A percentile compares a stretch with the other conserved stretches of the same genome.
Conservation (phyloP, 2,888 invertebrate species). For the Corbicula japonica region DNA sequence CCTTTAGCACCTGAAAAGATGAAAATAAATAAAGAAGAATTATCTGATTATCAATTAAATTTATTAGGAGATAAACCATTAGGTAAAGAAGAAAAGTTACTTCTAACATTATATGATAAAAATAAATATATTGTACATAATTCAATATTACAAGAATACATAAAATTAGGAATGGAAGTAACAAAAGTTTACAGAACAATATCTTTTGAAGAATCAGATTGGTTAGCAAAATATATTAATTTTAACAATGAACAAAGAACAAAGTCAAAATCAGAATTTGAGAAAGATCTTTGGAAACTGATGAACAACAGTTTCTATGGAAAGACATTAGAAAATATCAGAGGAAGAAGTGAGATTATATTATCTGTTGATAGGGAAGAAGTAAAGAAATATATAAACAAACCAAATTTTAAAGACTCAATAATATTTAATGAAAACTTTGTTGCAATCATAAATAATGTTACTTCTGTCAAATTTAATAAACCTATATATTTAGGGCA, state of each 20-base stretch:
- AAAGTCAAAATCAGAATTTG: constrained; percentile 25
- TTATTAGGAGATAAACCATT: constrained; percentile 42
- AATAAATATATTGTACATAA: constrained; percentile 18
- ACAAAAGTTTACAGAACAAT: constrained; percentile 15
- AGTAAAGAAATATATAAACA: constrained; percentile 83
- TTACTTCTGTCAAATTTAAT: constrained; percentile 38
- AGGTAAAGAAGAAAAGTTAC: constrained; percentile 35
- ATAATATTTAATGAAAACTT: constrained; percentile 42
- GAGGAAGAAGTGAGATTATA: constrained; percentile 13
- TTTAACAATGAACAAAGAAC: constrained; percentile 25
- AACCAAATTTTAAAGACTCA: constrained; percentile 82
- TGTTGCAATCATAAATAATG: constrained; percentile 37
- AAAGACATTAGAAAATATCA: constrained; percentile 23
- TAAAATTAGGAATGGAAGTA: constrained; percentile 23
- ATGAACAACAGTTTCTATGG: constrained; percentile 40
- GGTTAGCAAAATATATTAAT: constrained; percentile 30
- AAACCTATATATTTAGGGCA: constrained; percentile 51
- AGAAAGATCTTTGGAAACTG: constrained; percentile 35
- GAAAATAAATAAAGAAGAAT: constrained; percentile 31
- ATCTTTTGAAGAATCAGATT: constrained; percentile 16
- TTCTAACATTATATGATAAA: constrained; percentile 16
- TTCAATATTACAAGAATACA: neutral
- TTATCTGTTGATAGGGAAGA: constrained; percentile 74
- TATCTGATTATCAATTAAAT: constrained; percentile 38
- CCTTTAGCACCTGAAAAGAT: neutral